A percentile compares a stretch with the other conserved stretches of the same genome.
Conservation (phyloP, 2,888 invertebrate species). For the Andrena marginata region DNA sequence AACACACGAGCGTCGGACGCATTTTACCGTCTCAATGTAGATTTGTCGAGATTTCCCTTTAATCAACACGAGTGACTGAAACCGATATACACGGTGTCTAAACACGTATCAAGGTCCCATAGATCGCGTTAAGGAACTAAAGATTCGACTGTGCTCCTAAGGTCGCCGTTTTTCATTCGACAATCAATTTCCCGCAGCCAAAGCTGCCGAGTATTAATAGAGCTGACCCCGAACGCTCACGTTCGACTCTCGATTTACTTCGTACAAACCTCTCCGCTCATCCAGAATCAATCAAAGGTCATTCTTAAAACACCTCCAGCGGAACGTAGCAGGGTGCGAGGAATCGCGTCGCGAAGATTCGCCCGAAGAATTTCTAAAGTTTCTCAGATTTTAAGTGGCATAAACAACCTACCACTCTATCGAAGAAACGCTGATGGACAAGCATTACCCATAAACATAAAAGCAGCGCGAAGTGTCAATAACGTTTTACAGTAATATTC, state of each 20-base stretch:
- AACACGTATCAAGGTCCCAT: not conserved
- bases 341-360: too few relatives aligned
- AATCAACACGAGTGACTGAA: not conserved
- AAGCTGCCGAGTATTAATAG: conserved; percentile 26
- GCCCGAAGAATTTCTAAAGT: not conserved
- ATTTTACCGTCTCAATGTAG: not conserved
- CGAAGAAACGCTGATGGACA: conserved; percentile 10
- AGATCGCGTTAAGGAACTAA: not conserved
- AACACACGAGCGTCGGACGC: not conserved
- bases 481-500: conserved; percentile 52
- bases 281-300: conserved; percentile 4
- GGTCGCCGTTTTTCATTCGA: conserved; percentile 7
- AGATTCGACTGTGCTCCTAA: not conserved
- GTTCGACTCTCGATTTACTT: conserved; percentile 26
- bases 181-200: conserved; percentile 27
- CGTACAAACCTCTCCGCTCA: not conserved
- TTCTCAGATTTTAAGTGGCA: not conserved
- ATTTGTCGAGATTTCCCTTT: conserved; percentile 23
- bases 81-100: not conserved
- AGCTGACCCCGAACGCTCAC: conserved; percentile 12
- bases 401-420: not conserved
- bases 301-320: not conserved
- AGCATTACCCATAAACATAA: conserved; percentile 2
- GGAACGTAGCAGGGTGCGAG: not conserved
- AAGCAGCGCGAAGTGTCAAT: conserved; percentile 12